Percentiles rank a stretch among this genome's conserved stretches.
Evolutionary conservation across 1,140 invertebrate species (phyloP).

Genomic region (Drosophila kikkawai): DNA sequence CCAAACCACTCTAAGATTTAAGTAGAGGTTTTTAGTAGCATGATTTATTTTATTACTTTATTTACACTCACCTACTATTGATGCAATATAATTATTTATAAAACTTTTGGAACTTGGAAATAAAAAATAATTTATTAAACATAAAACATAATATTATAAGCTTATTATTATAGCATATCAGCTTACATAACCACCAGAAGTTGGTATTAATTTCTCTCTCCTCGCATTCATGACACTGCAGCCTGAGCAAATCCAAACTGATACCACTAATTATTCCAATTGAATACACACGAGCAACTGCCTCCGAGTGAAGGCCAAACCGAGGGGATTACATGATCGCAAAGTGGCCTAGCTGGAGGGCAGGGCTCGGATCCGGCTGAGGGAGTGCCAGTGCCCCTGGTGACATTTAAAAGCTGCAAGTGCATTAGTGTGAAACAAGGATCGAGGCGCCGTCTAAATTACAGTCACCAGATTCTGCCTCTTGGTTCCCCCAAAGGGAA

Average conservation of each 20-base stretch:
- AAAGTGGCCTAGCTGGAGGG: constrained; percentile 49
- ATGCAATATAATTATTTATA: too few relatives aligned
- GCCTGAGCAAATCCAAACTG: constrained; percentile 34
- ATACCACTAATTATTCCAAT: constrained; percentile 72
- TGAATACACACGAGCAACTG: constrained; percentile 61
- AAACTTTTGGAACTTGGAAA: too few relatives aligned
- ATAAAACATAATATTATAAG: too few relatives aligned
- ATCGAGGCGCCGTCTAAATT: constrained; percentile 84
- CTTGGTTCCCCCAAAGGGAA: not conserved
- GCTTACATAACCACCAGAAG: not conserved
- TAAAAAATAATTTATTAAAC: too few relatives aligned
- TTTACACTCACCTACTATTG: too few relatives aligned
- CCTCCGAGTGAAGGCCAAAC: constrained; percentile 23
- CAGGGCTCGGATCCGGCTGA: constrained; percentile 5
- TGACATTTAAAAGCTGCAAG: constrained; percentile 82
- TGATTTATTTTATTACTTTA: too few relatives aligned
- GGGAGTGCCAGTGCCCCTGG: constrained; percentile 38
- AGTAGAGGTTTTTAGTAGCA: too few relatives aligned
- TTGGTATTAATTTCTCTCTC: constrained; percentile 5
- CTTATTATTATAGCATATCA: not conserved
- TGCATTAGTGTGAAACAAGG: constrained; percentile 84
- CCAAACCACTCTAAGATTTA: not conserved
- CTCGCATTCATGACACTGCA: not conserved
- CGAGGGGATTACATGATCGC: constrained; percentile 36
- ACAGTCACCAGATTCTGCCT: constrained; percentile 31